Evolutionary conservation across 2,797 vertebrate species (phyloP), one percentile per base, ranked within the genome.

Genomic region (Cyclopterus lumpus): DNA sequence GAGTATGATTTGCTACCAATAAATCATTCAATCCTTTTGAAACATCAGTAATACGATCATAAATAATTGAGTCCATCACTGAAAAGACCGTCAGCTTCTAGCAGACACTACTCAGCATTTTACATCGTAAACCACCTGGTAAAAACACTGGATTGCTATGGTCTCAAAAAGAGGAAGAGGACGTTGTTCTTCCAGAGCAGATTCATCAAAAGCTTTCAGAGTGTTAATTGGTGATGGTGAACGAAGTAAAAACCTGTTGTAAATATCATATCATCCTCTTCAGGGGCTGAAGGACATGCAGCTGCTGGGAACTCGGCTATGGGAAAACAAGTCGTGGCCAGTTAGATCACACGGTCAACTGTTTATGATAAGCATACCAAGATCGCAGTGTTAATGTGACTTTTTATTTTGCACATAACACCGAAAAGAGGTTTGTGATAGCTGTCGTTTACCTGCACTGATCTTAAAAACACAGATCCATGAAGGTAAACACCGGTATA

Each of bases 341-440:
- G 42, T 60, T 30, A 48, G 38, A 59, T 26, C 28, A 40, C 28
- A 58, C 15, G 32, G 20, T 46, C 8, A 1, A 28, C 18, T 11
- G 24, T 68, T 71, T 40, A 42, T 67, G 38, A 67, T 54, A n/a
- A 69, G 61, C 20, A 77, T 44, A 66, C 42, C 70, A 63, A 12
- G 16, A 34, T 30, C 66, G 15, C 60, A 8, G 3, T 28, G 32
- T 32, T 36, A 61, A 55, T 32, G 51, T 11, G 49, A 67, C 67
- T 32, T 22, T 75, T 76, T 60, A 65, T 58, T 80, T 32, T 77
- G 73, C 67, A 80, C 53, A 74, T 26, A 73, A 66, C 75, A 83
- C 77, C 79, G 81, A 76, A 40, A 65, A 48, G 67, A 61, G 58
- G 62, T 44, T 75, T 62, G 44, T 57, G 14, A 62, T 51, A 64